Evolutionary conservation across 2,797 vertebrate genomes (phyloP).

Genomic region (Pitangus sulphuratus): DNA sequence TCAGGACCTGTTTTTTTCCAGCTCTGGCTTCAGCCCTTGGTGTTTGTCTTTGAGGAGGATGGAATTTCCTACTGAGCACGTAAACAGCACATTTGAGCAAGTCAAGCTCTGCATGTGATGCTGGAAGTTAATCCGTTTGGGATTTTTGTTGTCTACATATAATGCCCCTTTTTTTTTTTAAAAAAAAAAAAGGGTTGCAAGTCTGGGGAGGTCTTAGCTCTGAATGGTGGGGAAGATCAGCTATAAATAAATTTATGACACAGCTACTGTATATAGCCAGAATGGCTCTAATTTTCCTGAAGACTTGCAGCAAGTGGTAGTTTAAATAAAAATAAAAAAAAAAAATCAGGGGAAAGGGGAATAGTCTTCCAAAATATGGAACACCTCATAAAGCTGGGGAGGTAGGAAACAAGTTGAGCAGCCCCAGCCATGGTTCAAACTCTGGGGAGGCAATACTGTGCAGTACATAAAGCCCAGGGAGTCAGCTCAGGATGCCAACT

Average conservation of each 20-base stretch:
- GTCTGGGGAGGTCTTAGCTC: neutral
- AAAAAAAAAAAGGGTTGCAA: neutral
- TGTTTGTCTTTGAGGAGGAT: neutral
- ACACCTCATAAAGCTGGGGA: slow-evolving; percentile 56
- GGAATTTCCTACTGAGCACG: neutral
- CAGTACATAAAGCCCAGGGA: slow-evolving; percentile 30
- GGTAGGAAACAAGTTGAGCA: slow-evolving; percentile 3
- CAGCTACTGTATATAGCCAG: neutral
- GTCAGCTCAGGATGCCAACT: slow-evolving; percentile 42
- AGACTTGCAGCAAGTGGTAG: neutral
- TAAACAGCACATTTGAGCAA: neutral
- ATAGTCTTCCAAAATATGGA: slow-evolving; percentile 43
- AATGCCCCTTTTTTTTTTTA: neutral
- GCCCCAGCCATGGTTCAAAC: neutral
- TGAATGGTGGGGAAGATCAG: neutral
- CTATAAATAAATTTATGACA: neutral
- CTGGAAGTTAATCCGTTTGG: neutral
- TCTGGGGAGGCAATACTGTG: neutral
- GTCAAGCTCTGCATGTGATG: neutral
- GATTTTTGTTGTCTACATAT: neutral
- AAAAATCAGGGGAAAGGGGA: neutral
- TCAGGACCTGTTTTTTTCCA: neutral
- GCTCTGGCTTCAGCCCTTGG: neutral
- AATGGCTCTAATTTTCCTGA: neutral
- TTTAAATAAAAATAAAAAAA: neutral